These are phyloP conservation scores for Asbolus verrucosus DNA, from an alignment of 1,140 invertebrate genomes.

Conservation along the genomic window DNA sequence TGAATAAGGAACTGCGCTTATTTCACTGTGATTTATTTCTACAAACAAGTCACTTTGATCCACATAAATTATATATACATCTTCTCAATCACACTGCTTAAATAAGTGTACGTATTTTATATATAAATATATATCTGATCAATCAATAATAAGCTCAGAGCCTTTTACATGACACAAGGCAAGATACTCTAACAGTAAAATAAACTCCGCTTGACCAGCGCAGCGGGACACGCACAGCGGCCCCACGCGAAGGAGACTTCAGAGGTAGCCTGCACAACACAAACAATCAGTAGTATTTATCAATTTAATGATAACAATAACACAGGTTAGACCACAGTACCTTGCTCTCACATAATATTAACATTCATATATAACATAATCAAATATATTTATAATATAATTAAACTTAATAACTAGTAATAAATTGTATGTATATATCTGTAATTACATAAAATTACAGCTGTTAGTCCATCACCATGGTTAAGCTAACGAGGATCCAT, in stretches of 20 bases:
- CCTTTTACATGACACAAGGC: slow-evolving; percentile 57
- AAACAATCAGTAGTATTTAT: slow-evolving; percentile 55
- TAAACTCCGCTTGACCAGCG: slow-evolving; percentile 47
- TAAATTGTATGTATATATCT: slow-evolving; percentile 55
- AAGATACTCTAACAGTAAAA: slow-evolving; percentile 56
- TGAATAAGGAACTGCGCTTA: slow-evolving; percentile 34
- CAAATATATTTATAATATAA: slow-evolving; percentile 56
- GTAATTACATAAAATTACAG: slow-evolving; percentile 61
- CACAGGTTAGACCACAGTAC: slow-evolving; percentile 63
- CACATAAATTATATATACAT: slow-evolving; percentile 66
- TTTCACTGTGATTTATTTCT: slow-evolving; percentile 59
- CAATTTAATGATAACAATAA: slow-evolving; percentile 55
- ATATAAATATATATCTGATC: slow-evolving; percentile 59
- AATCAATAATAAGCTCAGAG: slow-evolving; percentile 61
- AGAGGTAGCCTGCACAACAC: slow-evolving; percentile 57
- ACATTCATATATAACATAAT: slow-evolving; percentile 59
- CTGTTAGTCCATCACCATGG: slow-evolving; percentile 62
- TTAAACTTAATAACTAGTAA: slow-evolving; percentile 58
- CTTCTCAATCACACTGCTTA: slow-evolving; percentile 64
- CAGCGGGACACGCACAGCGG: slow-evolving; percentile 48
- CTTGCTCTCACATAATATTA: slow-evolving; percentile 56
- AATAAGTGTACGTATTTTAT: slow-evolving; percentile 62
- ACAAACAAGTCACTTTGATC: slow-evolving; percentile 64
- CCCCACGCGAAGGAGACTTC: slow-evolving; percentile 47
- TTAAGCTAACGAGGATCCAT: slow-evolving; percentile 55